Conservation (phyloP, 2,888 invertebrate genomes). For the Himalopsyche tibetana region DNA sequence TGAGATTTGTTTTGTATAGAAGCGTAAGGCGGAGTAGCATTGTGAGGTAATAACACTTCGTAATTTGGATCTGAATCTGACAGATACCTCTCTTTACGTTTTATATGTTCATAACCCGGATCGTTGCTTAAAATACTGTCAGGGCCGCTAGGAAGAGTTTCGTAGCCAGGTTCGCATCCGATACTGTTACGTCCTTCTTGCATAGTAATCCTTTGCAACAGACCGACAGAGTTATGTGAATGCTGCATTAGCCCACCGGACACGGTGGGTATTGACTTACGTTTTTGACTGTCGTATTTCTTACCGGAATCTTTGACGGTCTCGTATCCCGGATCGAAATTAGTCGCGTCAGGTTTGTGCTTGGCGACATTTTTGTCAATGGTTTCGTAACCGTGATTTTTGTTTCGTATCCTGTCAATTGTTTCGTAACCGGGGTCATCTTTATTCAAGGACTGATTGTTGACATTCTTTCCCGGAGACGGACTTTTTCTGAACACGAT, state of each 20-base stretch:
- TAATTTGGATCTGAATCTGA: slow-evolving; percentile 87
- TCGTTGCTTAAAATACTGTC: slow-evolving; percentile 80
- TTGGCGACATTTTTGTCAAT: slow-evolving; percentile 74
- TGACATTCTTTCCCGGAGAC: slow-evolving; percentile 56
- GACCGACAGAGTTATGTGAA: slow-evolving; percentile 60
- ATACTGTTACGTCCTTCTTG: slow-evolving; percentile 59
- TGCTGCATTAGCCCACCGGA: slow-evolving; percentile 56
- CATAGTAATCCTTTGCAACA: slow-evolving; percentile 66
- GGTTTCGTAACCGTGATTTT: slow-evolving; percentile 80
- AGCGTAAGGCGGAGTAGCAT: slow-evolving; percentile 75
- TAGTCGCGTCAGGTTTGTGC: slow-evolving; percentile 71
- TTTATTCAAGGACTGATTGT: slow-evolving; percentile 66
- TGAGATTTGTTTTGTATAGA: slow-evolving; percentile 74
- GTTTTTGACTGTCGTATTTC: slow-evolving; percentile 62
- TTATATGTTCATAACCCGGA: slow-evolving; percentile 85
- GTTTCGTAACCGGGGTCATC: slow-evolving; percentile 77
- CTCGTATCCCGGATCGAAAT: slow-evolving; percentile 81
- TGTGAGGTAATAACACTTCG: slow-evolving; percentile 82
- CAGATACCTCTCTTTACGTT: slow-evolving; percentile 73
- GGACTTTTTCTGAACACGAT: slow-evolving; percentile 52
- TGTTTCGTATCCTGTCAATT: slow-evolving; percentile 73
- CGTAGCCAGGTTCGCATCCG: slow-evolving; percentile 68
- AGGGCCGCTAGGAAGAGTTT: slow-evolving; percentile 76
- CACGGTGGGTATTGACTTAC: slow-evolving; percentile 56
- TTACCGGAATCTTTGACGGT: slow-evolving; percentile 76